phyloP scores from a whole-genome alignment of 2,888 invertebrate species.

The Harpalus rubripes region DNA sequence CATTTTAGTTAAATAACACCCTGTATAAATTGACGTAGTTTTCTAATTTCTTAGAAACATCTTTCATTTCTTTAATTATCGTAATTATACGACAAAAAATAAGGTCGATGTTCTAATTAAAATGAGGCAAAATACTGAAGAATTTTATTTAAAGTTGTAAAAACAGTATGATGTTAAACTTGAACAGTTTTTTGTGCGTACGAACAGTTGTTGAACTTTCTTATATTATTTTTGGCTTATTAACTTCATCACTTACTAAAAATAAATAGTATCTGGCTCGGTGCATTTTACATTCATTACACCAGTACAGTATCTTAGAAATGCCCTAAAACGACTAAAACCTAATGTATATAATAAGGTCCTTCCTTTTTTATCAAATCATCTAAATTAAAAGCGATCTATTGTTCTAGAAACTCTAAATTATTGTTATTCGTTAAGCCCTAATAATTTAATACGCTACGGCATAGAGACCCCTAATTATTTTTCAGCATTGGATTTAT shows the following conservation, averaged over 20 bases:
- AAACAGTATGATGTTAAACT: background rate
- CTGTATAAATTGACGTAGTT: background rate
- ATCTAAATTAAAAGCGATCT: too few relatives aligned
- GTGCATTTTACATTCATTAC: slow-evolving; percentile 25
- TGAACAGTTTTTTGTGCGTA: slow-evolving; percentile 18
- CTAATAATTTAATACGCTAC: too few relatives aligned
- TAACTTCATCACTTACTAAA: slow-evolving; percentile 49
- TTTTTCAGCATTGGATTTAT: too few relatives aligned
- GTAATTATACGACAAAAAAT: background rate
- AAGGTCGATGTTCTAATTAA: background rate
- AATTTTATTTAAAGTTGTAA: background rate
- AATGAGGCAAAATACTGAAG: background rate
- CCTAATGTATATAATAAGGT: too few relatives aligned
- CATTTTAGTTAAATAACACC: too few relatives aligned
- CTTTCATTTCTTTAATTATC: slow-evolving; percentile 16
- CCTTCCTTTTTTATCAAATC: too few relatives aligned
- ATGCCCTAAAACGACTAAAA: too few relatives aligned
- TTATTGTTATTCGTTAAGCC: too few relatives aligned
- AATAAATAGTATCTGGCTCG: slow-evolving; percentile 50
- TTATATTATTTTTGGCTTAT: slow-evolving; percentile 33
- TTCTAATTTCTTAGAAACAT: background rate
- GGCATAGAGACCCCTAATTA: too few relatives aligned
- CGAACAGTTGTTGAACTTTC: slow-evolving; percentile 56
- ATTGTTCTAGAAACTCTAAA: too few relatives aligned
- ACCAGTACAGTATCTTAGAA: background rate